Conservation (phyloP, 1,140 invertebrate genomes). For the Pantala flavescens region DNA sequence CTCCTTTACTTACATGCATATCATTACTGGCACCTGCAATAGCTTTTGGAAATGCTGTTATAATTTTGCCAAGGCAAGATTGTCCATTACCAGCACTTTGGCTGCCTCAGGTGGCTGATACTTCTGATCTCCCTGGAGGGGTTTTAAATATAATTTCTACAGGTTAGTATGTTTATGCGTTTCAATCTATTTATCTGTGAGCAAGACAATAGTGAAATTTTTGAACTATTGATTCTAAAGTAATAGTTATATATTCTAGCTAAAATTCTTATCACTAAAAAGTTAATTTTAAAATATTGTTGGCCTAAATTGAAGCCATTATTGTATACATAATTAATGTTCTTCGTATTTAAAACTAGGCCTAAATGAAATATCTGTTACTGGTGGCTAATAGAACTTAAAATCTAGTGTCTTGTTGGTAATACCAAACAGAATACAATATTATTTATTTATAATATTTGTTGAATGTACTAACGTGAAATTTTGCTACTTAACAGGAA, state of each 20-base stretch:
- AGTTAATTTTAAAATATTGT: no score
- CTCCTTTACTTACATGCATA: slow-evolving; percentile 29
- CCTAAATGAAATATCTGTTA: background rate
- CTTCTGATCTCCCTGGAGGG: slow-evolving; percentile 40
- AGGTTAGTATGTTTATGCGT: no score
- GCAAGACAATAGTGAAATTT: no score
- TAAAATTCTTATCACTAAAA: no score
- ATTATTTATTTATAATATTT: no score
- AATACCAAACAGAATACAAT: background rate
- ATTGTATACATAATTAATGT: background rate
- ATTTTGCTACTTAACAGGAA: slow-evolving; percentile 29
- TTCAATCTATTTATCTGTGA: no score
- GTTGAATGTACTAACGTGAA: no score
- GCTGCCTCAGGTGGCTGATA: slow-evolving; percentile 41
- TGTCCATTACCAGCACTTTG: slow-evolving; percentile 34
- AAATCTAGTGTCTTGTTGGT: background rate
- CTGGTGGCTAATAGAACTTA: background rate
- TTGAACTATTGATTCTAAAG: no score
- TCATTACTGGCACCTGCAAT: slow-evolving; percentile 18
- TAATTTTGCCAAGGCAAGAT: slow-evolving; percentile 38
- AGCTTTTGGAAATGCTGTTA: slow-evolving; percentile 36
- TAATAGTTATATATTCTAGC: no score
- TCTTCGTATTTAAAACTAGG: background rate
- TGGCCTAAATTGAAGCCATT: background rate
- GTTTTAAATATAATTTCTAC: slow-evolving; percentile 38